Conservation (phyloP, 2,888 invertebrate species). For the Epinotia nisella region DNA sequence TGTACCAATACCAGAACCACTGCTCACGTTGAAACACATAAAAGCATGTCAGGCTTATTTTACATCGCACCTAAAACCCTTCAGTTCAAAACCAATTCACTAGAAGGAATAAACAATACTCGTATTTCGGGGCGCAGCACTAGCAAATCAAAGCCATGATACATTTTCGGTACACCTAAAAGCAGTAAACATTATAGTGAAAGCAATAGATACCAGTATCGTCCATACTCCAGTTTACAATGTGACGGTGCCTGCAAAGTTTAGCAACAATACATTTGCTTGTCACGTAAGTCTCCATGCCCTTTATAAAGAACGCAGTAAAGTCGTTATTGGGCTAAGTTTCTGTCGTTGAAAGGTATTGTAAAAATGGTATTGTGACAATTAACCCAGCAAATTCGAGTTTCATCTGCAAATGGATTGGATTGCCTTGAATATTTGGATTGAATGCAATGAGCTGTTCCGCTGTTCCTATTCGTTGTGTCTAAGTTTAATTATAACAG, state of each 20-base stretch:
- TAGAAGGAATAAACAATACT: conserved; percentile 75
- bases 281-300: background rate
- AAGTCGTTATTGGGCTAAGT: conserved; percentile 46
- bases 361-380: conserved; percentile 60
- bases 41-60: conserved; percentile 42
- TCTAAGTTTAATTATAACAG: background rate
- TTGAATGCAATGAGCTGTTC: conserved; percentile 66
- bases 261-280: background rate
- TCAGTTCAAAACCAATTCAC: conserved; percentile 71
- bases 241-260: background rate
- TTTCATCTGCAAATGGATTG: conserved; percentile 81
- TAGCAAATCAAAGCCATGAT: conserved; percentile 52
- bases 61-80: conserved; percentile 46
- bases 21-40: background rate
- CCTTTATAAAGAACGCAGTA: conserved; percentile 35
- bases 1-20: background rate
- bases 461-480: conserved; percentile 62
- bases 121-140: conserved; percentile 69
- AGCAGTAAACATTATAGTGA: background rate
- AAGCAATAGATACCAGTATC: background rate
- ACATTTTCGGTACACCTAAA: conserved; percentile 18
- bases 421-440: conserved; percentile 67
- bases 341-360: conserved; percentile 18
- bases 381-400: conserved; percentile 75
- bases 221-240: background rate